phyloP scores from a whole-genome alignment of 2,888 invertebrate species.

The Harpagoxenus sublaevis region DNA sequence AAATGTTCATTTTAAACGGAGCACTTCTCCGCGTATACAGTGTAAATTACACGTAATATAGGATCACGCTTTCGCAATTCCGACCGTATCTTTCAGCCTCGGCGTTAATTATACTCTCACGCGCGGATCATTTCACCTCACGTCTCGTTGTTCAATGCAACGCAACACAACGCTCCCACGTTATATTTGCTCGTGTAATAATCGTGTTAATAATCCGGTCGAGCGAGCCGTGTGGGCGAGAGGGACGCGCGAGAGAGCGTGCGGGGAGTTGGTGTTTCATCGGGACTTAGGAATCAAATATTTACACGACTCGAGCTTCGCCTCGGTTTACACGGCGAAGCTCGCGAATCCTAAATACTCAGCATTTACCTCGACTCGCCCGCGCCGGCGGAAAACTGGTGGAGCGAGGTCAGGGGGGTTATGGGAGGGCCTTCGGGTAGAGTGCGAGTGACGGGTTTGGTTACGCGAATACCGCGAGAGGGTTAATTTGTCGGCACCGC shows the following conservation, averaged over 20 bases:
- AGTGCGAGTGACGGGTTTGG: conserved; percentile 47
- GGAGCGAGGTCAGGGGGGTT: background rate
- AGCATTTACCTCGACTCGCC: conserved; percentile 74
- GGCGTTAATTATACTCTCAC: conserved; percentile 48
- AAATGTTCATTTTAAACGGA: background rate
- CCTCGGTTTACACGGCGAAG: conserved; percentile 76
- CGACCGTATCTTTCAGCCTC: conserved; percentile 28
- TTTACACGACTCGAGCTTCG: conserved; percentile 72
- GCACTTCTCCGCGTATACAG: background rate
- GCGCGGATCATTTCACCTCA: conserved; percentile 37
- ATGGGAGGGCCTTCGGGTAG: background rate
- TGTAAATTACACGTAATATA: background rate
- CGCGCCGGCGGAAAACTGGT: conserved; percentile 56
- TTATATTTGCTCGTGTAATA: conserved; percentile 66
- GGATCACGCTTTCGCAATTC: background rate
- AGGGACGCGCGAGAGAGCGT: conserved; percentile 21
- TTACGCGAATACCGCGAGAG: conserved; percentile 53
- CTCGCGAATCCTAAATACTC: conserved; percentile 78
- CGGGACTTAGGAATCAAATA: conserved; percentile 78
- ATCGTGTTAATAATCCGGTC: conserved; percentile 70
- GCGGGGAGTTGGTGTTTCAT: conserved; percentile 69
- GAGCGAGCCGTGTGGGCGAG: conserved; percentile 42
- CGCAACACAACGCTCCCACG: conserved; percentile 16
- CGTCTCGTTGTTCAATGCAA: conserved; percentile 28
- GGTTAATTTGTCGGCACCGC: conserved; percentile 74